Base-by-base conservation (phyloP, 35 echinoderm and acorn worm genomes). In the Amphiura filiformis region DNA sequence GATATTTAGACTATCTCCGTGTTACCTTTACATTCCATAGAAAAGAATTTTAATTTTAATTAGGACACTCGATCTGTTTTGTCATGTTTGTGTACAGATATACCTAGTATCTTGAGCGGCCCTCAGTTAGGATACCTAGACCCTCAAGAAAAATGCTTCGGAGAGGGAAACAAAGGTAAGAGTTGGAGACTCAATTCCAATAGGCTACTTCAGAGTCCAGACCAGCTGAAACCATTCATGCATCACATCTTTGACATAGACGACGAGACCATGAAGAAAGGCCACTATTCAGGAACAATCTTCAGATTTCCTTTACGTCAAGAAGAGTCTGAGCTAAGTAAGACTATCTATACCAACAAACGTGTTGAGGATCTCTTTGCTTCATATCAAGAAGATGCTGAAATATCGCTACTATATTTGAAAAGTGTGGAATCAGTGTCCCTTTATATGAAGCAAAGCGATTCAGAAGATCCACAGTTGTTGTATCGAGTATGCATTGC, bases 271-370 rank as follows among this genome's bases (percentile, higher is more conserved):
- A 2, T 70, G 1, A 15, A n/a, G 28, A 70, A 18, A 18, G 26
- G 9, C 26, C 1, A n/a, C 4, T 70, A 15, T 70, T 30, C 61
- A n/a, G 94, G 87, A 75, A 90, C 94, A 9, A 1, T 97, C 26
- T 97, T 97, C 47, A 82, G 94, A 7, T 97, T 97, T 56, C 94
- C 94, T 36, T 57, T 97, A 28, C 78, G 94, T 3, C 76, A 40
- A 42, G 7, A 52, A 79, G 36, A 57, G n/a, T 85, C 77, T 26
- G 39, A 61, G 38, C 37, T 97, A 14, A 87, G 82, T 22, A 57
- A 65, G 12, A 96, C 56, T 18, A 75, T 87, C 3, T 89, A 90
- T 38, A 65, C 65, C 39, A 38, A 82, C 34, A 42, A 77, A 1
- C 39, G 82, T n/a, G 80, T 90, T 18, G 38, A 38, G n/a, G 37